phyloP scores from a whole-genome alignment of 2,888 invertebrate species.

The Pachymerium ferrugineum region DNA sequence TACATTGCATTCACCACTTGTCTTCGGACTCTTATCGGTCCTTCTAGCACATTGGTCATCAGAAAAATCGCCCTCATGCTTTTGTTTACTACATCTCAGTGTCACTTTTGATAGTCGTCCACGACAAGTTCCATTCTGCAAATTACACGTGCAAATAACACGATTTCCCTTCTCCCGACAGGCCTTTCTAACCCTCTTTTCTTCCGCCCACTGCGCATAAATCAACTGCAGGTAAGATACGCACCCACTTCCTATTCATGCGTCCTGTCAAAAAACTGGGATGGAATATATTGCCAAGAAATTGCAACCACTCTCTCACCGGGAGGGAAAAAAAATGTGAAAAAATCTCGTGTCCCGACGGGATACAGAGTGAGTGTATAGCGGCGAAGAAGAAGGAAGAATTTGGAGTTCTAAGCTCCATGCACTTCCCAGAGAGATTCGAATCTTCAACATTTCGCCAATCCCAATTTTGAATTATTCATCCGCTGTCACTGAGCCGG shows the following conservation, averaged over 20 bases:
- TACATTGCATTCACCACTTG: too few species aligned
- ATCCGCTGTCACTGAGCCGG: neutral
- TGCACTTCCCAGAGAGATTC: neutral
- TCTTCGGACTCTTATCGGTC: too few species aligned
- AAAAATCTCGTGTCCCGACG: neutral
- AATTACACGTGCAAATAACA: conserved; percentile 7
- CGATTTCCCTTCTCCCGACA: neutral
- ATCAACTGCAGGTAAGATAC: neutral
- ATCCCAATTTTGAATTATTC: conserved; percentile 5
- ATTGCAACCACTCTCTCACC: neutral
- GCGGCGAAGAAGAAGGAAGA: neutral
- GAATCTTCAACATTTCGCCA: neutral
- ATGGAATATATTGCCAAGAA: neutral
- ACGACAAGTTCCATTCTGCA: neutral
- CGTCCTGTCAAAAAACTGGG: neutral
- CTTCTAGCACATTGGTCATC: too few species aligned
- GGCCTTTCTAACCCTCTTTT: neutral
- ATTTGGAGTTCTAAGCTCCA: neutral
- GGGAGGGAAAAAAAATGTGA: neutral
- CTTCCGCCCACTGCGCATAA: neutral
- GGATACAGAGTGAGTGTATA: neutral
- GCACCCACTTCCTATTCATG: neutral
- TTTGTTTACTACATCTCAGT: neutral
- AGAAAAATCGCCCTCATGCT: neutral
- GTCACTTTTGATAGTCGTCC: neutral